Conservation (phyloP, 2,888 invertebrate genomes). For the Aphodius sticticus region DNA sequence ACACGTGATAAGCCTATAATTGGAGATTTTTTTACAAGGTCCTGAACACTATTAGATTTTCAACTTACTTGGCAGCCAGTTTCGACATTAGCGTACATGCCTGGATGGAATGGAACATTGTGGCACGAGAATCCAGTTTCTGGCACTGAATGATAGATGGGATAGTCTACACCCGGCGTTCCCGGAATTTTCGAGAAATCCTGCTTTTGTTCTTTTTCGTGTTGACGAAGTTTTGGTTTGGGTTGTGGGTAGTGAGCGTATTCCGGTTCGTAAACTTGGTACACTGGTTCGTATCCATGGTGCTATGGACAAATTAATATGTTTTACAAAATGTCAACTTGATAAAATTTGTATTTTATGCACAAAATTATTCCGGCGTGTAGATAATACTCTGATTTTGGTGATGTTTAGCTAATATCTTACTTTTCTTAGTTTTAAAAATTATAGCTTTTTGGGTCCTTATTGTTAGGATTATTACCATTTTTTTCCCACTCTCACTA, state of each 20-base stretch:
- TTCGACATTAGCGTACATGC: constrained; percentile 91
- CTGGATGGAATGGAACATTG: constrained; percentile 80
- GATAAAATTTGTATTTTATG: too few relatives aligned
- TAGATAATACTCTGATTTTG: too few relatives aligned
- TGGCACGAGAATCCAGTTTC: constrained; percentile 81
- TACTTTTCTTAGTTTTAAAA: too few relatives aligned
- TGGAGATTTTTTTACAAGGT: not conserved
- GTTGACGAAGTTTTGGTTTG: constrained; percentile 10
- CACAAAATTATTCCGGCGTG: too few relatives aligned
- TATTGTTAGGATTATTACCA: too few relatives aligned
- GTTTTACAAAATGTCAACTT: not conserved
- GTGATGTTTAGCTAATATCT: too few relatives aligned
- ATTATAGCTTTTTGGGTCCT: too few relatives aligned
- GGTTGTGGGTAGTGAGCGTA: not conserved
- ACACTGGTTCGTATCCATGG: constrained; percentile 4
- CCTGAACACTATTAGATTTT: not conserved
- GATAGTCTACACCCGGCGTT: constrained; percentile 81
- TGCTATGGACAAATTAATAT: not conserved
- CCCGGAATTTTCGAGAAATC: constrained; percentile 85
- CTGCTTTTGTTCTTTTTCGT: constrained; percentile 71
- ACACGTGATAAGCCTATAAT: constrained; percentile 82
- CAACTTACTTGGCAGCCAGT: constrained; percentile 80
- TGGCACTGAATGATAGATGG: constrained; percentile 79
- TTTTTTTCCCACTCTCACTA: too few relatives aligned
- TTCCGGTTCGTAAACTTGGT: not conserved